Percentiles rank a stretch among this genome's conserved stretches.
Conservation (phyloP, 2,113 vertebrate species). For the Daphoenositta chrysoptera region DNA sequence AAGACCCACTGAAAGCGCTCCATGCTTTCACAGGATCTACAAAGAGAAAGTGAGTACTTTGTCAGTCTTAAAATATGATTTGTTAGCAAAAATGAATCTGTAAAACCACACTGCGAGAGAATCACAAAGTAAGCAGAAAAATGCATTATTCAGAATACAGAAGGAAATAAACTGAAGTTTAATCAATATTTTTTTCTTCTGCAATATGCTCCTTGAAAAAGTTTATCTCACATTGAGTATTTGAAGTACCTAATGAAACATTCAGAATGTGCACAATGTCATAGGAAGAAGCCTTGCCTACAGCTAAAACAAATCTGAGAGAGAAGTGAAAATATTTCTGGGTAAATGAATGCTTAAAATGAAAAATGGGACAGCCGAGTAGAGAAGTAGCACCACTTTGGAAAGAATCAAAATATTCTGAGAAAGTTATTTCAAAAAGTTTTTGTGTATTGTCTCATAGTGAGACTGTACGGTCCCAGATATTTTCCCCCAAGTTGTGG, state of each 20-base stretch:
- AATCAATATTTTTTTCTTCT: neutral
- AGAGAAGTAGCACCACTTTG: neutral
- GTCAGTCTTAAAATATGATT: neutral
- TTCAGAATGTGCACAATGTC: neutral
- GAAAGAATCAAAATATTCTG: neutral
- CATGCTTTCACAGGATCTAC: neutral
- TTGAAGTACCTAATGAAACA: neutral
- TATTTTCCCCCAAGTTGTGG: neutral
- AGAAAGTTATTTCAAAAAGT: neutral
- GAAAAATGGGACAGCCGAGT: neutral
- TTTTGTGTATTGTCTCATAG: neutral
- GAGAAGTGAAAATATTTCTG: neutral
- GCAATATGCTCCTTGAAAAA: neutral
- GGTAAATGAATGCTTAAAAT: neutral
- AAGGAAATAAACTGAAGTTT: neutral
- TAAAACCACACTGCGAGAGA: neutral
- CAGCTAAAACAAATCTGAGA: neutral
- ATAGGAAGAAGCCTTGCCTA: neutral
- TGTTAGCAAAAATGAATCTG: neutral
- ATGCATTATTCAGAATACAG: neutral
- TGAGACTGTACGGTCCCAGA: rapidly evolving
- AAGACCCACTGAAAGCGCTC: neutral
- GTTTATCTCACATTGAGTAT: neutral
- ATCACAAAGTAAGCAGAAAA: neutral
- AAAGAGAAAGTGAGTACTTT: neutral